Percentiles rank a stretch among this genome's conserved stretches.
Evolutionary conservation across 37 sponge, comb jelly and placozoan species (phyloP).

Genomic region (Aphrocallistes beatrix): DNA sequence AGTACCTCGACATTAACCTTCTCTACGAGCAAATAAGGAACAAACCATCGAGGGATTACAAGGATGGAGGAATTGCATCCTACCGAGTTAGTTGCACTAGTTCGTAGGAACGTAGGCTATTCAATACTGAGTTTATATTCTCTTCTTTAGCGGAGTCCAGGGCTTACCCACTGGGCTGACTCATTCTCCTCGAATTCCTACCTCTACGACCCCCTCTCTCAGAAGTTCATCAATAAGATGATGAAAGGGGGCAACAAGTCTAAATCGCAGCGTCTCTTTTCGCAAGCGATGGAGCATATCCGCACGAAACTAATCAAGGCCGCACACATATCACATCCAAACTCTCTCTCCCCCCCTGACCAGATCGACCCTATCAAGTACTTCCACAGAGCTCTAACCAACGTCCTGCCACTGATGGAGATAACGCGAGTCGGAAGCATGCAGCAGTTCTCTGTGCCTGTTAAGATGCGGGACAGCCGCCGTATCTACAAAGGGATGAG

Average conservation of each 20-base stretch:
- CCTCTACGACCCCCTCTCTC: background rate
- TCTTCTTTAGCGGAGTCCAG: background rate
- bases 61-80: too few relatives aligned
- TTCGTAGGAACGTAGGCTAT: too few relatives aligned
- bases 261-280: background rate
- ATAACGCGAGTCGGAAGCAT: background rate
- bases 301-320: background rate
- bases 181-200: background rate
- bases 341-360: background rate
- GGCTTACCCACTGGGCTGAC: background rate
- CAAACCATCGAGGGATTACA: too few relatives aligned
- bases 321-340: background rate
- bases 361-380: background rate
- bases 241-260: background rate
- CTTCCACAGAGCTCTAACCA: background rate
- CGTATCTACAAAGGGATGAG: background rate
- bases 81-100: too few relatives aligned
- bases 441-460: background rate
- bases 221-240: background rate
- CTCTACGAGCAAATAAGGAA: too few relatives aligned
- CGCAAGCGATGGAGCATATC: background rate
- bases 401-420: background rate
- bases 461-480: background rate
- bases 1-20: too few relatives aligned
- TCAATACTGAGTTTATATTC: background rate